phyloP scores from a whole-genome alignment of 2,113 vertebrate species.

The Felis chaus region DNA sequence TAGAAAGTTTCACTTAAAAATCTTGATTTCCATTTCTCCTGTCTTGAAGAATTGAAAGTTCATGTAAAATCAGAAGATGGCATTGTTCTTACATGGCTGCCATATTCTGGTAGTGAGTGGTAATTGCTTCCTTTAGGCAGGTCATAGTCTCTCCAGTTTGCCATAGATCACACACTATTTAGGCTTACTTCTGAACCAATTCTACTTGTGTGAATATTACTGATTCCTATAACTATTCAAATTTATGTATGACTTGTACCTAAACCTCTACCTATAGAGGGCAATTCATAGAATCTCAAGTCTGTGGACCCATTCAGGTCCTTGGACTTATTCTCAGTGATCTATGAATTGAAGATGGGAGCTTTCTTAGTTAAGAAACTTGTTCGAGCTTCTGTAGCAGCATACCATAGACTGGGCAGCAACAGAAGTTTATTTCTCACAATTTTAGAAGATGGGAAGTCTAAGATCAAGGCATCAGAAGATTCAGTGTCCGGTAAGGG shows the following conservation, averaged over 20 bases:
- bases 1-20: slow-evolving; percentile 15
- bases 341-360: background rate
- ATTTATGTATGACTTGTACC: background rate
- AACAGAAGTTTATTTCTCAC: background rate
- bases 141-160: background rate
- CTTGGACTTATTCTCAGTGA: background rate
- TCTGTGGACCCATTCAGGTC: background rate
- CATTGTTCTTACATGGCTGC: background rate
- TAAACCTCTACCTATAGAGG: background rate
- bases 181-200: background rate
- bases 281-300: background rate
- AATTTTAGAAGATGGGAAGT: background rate
- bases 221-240: background rate
- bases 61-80: background rate
- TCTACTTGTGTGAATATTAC: background rate
- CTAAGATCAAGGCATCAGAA: background rate
- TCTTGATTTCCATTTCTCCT: background rate
- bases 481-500: background rate
- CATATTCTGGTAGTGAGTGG: background rate
- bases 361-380: background rate
- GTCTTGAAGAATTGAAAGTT: background rate
- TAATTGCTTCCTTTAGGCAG: background rate
- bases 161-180: background rate
- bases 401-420: background rate
- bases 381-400: background rate